Evolutionary conservation across 2,888 invertebrate species (phyloP).

Genomic region (Marasmarcha lunaedactyla): DNA sequence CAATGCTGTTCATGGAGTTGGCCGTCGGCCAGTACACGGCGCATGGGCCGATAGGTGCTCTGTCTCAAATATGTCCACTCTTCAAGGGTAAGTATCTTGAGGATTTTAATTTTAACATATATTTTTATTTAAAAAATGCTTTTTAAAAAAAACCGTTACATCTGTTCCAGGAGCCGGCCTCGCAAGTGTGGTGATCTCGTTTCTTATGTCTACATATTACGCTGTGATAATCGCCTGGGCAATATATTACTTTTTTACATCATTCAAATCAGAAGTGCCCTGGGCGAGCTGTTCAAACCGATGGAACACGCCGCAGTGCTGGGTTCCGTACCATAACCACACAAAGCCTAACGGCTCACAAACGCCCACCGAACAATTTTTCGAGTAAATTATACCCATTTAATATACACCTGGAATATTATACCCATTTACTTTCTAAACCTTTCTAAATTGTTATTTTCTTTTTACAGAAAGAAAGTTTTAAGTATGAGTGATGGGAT

Average conservation of each 20-base stretch:
- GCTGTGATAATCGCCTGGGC: slow-evolving; percentile 96
- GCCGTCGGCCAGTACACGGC: slow-evolving; percentile 93
- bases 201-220: slow-evolving; percentile 95
- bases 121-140: background rate
- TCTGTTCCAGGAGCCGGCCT: slow-evolving; percentile 86
- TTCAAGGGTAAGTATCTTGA: slow-evolving; percentile 80
- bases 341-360: slow-evolving; percentile 79
- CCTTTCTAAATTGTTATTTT: slow-evolving; percentile 8
- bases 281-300: slow-evolving; percentile 90
- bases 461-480: slow-evolving; percentile 81
- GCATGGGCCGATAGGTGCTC: slow-evolving; percentile 90
- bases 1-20: slow-evolving; percentile 94
- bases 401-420: no score
- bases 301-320: slow-evolving; percentile 89
- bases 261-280: slow-evolving; percentile 87
- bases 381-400: slow-evolving; percentile 79
- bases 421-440: background rate
- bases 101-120: slow-evolving; percentile 2
- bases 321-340: slow-evolving; percentile 78
- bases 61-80: slow-evolving; percentile 91
- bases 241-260: slow-evolving; percentile 92
- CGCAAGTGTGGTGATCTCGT: slow-evolving; percentile 94
- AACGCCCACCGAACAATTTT: slow-evolving; percentile 93
- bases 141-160: background rate
- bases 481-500: slow-evolving; percentile 87